Base-by-base conservation (phyloP, 2,797 vertebrate genomes). In the Halcyon leucocephala region DNA sequence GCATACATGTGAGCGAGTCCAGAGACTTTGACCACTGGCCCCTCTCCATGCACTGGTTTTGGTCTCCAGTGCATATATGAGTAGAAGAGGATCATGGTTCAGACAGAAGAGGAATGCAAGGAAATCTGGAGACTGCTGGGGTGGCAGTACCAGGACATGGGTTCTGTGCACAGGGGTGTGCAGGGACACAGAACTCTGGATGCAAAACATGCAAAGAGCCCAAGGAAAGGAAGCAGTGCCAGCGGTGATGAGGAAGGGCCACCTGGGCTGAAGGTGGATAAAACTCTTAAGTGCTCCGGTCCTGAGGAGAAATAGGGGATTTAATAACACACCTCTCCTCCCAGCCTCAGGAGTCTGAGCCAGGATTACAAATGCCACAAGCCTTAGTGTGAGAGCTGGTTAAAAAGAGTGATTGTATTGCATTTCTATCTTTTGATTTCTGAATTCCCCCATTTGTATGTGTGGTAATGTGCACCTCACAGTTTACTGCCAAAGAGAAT, bases 21-120 rank as follows among this genome's bases (percentile, higher is more conserved):
- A 48, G 58, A 86, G 93, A 90, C 96, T 97, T 95, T 95, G 96
- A 37, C 89, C 92, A 4, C 17, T 58, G 80, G 10, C 49, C 48
- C 4, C 28, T 72, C 77, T 85, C 71, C 11, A 0, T 24, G 28
- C 31, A 7, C 41, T 57, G 41, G 79, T 86, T 51, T 39, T 1
- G 4, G 7, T 73, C 10, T 72, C 72, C 39, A 14, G 84, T 33
- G 60, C 41, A 8, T 18, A 3, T 1, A 14, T 1, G 9, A 46
- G 46, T 71, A 57, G 46, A n/a, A 86, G 15, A 28, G 28, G 33
- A 26, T 58, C 17, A 4, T 65, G 31, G 9, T 82, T 89, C 3
- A 4, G 41, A 12, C 33, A 62, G 65, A 52, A 73, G 46, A 89
- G 18, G 26, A 13, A 31, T 57, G n/a, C 55, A 52, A 16, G 55